Evolutionary conservation across 2,797 vertebrate genomes (phyloP).

Genomic region (Dendrocincla tyrannina): DNA sequence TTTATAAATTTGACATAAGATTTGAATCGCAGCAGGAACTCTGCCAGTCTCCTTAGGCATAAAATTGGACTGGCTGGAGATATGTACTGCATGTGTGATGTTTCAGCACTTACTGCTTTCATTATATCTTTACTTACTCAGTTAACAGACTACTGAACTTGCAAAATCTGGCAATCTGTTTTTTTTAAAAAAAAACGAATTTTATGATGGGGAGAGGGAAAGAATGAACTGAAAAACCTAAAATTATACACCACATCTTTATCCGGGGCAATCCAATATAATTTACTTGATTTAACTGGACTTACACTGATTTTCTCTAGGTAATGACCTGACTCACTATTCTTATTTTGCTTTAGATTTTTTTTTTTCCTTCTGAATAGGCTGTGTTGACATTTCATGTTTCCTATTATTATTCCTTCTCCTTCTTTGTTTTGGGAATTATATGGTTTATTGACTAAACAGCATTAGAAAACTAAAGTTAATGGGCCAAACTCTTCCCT

Average conservation of each 20-base stretch:
- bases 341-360: not conserved
- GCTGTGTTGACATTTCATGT: not conserved
- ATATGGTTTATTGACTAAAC: conserved; percentile 37
- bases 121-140: conserved; percentile 43
- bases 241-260: not conserved
- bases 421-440: conserved; percentile 19
- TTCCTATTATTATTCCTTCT: not conserved
- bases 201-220: not conserved
- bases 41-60: conserved; percentile 57
- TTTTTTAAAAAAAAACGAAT: not conserved
- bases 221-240: not conserved
- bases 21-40: conserved; percentile 55
- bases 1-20: conserved; percentile 74
- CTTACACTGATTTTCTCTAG: not conserved
- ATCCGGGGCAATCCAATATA: not conserved
- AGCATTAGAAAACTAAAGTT: conserved; percentile 30
- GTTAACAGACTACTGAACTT: conserved; percentile 51
- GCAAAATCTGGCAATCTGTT: not conserved
- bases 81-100: conserved; percentile 15
- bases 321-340: not conserved
- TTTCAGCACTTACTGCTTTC: conserved; percentile 50
- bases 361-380: not conserved
- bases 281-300: not conserved
- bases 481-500: conserved; percentile 27
- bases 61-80: conserved; percentile 63